These are phyloP conservation scores for Dromococcyx pavoninus DNA, from an alignment of 2,797 vertebrate species.

Conservation along the genomic window DNA sequence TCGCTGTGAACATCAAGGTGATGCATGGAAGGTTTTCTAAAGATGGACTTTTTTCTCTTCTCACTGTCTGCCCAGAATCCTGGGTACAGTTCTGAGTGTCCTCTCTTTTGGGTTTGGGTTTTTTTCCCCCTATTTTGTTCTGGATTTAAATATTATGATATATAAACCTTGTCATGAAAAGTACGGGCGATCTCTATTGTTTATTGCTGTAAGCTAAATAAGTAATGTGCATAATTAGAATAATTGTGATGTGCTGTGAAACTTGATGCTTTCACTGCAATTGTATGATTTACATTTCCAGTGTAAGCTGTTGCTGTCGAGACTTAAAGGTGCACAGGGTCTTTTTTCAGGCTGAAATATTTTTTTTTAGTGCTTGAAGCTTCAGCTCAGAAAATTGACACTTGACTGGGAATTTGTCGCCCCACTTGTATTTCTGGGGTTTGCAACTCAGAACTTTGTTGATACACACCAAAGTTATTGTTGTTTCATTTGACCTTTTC, in stretches of 20 bases:
- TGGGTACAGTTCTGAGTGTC: not conserved
- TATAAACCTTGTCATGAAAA: not conserved
- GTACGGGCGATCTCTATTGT: not conserved
- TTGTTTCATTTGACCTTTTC: not conserved
- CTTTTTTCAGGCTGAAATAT: not conserved
- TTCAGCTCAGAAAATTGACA: not conserved
- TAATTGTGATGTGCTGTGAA: not conserved
- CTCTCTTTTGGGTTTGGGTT: not conserved
- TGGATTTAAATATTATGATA: not conserved
- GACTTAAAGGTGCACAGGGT: not conserved
- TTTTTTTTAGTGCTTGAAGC: not conserved
- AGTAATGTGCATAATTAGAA: not conserved
- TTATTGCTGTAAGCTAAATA: not conserved
- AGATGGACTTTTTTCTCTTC: not conserved
- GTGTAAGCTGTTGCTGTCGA: not conserved
- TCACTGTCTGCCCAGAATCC: not conserved
- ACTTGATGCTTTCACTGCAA: not conserved
- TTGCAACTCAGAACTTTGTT: not conserved
- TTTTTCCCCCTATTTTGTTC: fast-evolving
- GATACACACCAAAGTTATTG: not conserved
- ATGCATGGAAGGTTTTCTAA: not conserved
- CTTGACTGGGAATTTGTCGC: not conserved
- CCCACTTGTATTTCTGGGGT: not conserved
- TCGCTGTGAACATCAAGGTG: not conserved
- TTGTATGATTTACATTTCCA: not conserved